Evolutionary conservation across 1,140 invertebrate genomes (phyloP), one percentile per base, ranked within the genome.

Genomic region (Aphaenogaster floridana): DNA sequence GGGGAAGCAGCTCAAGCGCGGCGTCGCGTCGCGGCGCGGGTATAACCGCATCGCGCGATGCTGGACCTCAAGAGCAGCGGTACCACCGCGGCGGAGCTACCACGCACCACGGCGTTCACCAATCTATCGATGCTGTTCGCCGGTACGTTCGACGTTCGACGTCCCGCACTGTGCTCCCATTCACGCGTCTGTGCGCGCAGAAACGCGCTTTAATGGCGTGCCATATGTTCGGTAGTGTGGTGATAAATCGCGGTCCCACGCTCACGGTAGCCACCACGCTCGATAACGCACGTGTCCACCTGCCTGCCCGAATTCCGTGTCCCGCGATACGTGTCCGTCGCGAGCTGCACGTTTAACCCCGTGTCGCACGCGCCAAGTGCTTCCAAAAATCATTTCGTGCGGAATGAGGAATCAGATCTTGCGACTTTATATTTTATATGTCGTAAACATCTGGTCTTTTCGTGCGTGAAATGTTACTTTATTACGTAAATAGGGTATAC

Each of bases 71-170:
- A 97, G 93, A 96, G 95, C 95, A 96, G 95, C 95, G 94, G 95
- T 95, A 97, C 95, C 94, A 97, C 95, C 95, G 96, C 92, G 95
- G 96, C 94, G 93, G 96, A 96, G 95, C 95, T 92, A 94, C 96
- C 92, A 94, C 96, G 95, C 72, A 95, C 94, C 69, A 95, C 95
- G 21, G 96, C 96, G 86, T 96, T 96, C 89, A 96, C 96, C 85
- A 97, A 97, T 93, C 96, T 97, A 91, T 97, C 96, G 57, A 97
- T 97, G 96, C 95, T 97, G 85, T 96, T 97, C 94, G 96, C 96
- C 90, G 96, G 96, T 97, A 96, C 93, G 95, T 90, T 50, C 54
- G 42, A 39, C 36, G 28, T 59, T 5, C 42, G 21, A 34, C 48
- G 52, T 66, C 17, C 64, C 39, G 15, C 64, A 42, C 13, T 54